A percentile compares a stretch with the other conserved stretches of the same genome.
Conservation (phyloP, 2,113 vertebrate species). For the Rhodinocichla rosea region DNA sequence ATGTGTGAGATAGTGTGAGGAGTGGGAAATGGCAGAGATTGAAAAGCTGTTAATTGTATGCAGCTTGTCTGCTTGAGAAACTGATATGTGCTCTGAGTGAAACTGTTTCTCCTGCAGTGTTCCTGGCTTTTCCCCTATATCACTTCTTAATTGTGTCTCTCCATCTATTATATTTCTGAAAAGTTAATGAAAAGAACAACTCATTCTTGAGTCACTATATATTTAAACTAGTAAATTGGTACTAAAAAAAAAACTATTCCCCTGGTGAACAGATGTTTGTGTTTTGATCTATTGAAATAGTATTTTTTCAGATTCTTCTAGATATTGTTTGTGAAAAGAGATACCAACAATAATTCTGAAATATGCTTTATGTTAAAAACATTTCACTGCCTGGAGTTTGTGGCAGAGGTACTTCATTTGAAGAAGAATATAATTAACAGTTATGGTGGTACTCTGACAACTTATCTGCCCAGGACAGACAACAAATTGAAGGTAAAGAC, state of each 20-base stretch:
- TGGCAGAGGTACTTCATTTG: not conserved
- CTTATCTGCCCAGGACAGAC: not conserved
- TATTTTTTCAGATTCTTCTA: not conserved
- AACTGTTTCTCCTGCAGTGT: not conserved
- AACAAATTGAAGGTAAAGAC: not conserved
- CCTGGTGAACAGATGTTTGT: not conserved
- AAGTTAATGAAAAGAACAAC: not conserved
- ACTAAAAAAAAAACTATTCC: not conserved
- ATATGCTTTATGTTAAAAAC: not conserved
- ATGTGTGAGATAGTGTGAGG: not conserved
- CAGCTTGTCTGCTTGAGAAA: not conserved
- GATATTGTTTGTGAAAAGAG: not conserved
- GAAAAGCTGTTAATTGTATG: not conserved
- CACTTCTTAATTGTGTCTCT: not conserved
- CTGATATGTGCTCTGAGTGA: not conserved
- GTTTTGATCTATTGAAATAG: not conserved
- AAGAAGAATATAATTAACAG: not conserved
- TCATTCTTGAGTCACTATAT: not conserved
- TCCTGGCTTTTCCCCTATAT: not conserved
- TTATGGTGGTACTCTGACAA: not conserved
- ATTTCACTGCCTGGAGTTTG: not conserved
- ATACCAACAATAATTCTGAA: not conserved
- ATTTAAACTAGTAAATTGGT: not conserved
- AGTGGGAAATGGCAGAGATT: not conserved
- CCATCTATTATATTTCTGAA: not conserved